Evolutionary conservation across 2,113 vertebrate species (phyloP).

Genomic region (Ivindomyrus marchei): DNA sequence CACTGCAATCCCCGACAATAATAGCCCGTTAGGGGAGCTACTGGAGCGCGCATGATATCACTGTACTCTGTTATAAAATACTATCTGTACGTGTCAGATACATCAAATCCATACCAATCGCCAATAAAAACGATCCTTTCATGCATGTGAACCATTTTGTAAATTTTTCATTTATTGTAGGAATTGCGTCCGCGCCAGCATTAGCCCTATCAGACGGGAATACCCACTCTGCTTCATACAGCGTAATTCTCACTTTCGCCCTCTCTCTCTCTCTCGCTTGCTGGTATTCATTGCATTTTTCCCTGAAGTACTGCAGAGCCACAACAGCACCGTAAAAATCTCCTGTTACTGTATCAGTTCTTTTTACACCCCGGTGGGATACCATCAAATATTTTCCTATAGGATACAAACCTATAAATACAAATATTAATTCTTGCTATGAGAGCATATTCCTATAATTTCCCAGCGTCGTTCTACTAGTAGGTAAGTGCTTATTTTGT

Average conservation of each 20-base stretch:
- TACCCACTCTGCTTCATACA: slow-evolving; percentile 59
- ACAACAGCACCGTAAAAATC: slow-evolving; percentile 50
- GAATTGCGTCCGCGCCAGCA: neutral
- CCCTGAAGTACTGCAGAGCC: slow-evolving; percentile 62
- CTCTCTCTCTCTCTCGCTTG: slow-evolving; percentile 3
- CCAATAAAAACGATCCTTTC: neutral
- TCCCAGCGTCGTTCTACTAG: slow-evolving; percentile 36
- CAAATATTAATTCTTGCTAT: slow-evolving; percentile 40
- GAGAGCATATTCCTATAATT: slow-evolving; percentile 34
- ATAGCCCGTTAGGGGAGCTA: neutral
- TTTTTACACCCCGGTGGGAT: slow-evolving; percentile 30
- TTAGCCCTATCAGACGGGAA: slow-evolving; percentile 52
- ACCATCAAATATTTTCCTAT: slow-evolving; percentile 30
- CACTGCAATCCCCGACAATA: neutral
- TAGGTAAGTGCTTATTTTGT: slow-evolving; percentile 51
- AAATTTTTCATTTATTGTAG: neutral
- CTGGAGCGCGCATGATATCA: neutral
- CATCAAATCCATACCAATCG: neutral
- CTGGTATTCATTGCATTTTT: neutral
- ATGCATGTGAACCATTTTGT: neutral
- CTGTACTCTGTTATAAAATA: neutral
- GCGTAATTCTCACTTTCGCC: slow-evolving; percentile 7
- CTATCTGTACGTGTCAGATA: neutral
- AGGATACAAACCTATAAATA: slow-evolving; percentile 31
- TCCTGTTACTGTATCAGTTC: slow-evolving; percentile 44